These are phyloP conservation scores for Ophthalmolycus amberensis DNA, from an alignment of 2,113 vertebrate genomes.

Conservation along the genomic window DNA sequence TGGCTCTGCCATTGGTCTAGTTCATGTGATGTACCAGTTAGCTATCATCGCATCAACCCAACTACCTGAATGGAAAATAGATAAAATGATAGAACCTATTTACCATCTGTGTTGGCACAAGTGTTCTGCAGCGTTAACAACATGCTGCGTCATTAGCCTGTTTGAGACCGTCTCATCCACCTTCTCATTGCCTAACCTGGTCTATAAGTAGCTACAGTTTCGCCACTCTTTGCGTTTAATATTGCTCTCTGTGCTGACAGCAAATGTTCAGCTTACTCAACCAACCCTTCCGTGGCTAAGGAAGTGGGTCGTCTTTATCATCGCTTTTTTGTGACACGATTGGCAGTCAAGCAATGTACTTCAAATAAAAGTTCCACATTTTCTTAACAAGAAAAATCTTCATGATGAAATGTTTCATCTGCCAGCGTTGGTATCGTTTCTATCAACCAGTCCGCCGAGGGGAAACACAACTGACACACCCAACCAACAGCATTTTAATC, in stretches of 20 bases:
- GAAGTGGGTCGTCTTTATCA: background rate
- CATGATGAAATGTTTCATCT: background rate
- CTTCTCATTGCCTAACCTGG: background rate
- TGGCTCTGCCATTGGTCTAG: no score
- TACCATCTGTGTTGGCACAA: no score
- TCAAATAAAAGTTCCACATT: background rate
- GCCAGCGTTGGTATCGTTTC: background rate
- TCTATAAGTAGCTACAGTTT: background rate
- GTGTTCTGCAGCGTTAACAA: no score
- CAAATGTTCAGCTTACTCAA: background rate
- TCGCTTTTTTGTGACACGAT: background rate
- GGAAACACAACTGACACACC: background rate
- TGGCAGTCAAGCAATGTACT: background rate
- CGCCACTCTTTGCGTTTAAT: background rate
- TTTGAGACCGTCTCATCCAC: background rate
- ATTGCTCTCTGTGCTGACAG: background rate
- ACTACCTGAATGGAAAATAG: no score
- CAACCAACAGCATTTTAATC: background rate
- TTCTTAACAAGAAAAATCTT: background rate
- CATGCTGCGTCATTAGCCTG: no score
- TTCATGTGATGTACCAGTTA: no score
- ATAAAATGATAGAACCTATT: no score
- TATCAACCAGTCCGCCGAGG: background rate
- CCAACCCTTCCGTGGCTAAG: background rate
- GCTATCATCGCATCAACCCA: no score